A percentile compares a stretch with the other conserved stretches of the same genome.
phyloP scores from a whole-genome alignment of 2,888 invertebrate species.

The Iselma pallidipennis region DNA sequence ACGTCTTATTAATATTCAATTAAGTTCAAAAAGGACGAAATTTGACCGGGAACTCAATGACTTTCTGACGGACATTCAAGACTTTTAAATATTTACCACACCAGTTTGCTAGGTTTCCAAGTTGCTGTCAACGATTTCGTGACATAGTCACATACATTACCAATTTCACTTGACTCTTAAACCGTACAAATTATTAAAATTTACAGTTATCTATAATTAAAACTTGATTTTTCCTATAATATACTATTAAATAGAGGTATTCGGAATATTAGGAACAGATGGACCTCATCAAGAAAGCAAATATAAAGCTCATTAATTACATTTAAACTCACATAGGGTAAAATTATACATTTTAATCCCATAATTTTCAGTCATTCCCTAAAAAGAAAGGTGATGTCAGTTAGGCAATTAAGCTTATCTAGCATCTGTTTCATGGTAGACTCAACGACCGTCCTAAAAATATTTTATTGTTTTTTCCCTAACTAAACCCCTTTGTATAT shows the following conservation, averaged over 20 bases:
- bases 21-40: background rate
- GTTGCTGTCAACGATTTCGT: background rate
- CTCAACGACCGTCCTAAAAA: constrained; percentile 15
- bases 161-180: background rate
- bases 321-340: constrained; percentile 29
- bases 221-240: background rate
- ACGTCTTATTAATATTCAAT: background rate
- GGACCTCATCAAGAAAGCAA: constrained; percentile 36
- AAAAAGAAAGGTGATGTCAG: constrained; percentile 40
- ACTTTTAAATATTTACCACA: background rate
- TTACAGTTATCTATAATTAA: too few relatives aligned
- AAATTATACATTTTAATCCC: constrained; percentile 38
- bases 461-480: constrained; percentile 28
- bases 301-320: constrained; percentile 41
- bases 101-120: background rate
- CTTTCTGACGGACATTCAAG: background rate
- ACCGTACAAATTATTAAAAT: background rate
- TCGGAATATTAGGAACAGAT: too few relatives aligned
- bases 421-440: constrained; percentile 36
- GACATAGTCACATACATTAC: background rate
- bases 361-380: constrained; percentile 31
- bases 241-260: constrained; percentile 11
- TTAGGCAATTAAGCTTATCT: constrained; percentile 43
- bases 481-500: constrained; percentile 26
- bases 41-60: background rate